These are phyloP conservation scores for Suillia variegata DNA, from an alignment of 2,888 invertebrate species.

Conservation along the genomic window DNA sequence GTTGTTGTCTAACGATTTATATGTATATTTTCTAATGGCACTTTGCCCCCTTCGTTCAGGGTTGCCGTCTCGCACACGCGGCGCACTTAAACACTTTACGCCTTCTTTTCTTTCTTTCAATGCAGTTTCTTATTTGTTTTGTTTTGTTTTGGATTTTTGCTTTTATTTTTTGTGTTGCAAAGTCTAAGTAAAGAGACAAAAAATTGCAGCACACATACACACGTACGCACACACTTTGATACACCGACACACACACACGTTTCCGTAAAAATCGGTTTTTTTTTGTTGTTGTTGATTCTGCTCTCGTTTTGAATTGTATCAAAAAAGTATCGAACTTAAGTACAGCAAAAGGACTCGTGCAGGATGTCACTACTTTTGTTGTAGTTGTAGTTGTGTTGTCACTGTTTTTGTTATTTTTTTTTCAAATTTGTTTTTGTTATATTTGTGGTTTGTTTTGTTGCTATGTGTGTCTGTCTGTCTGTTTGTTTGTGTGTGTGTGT, in stretches of 20 bases:
- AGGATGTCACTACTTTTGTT: neutral
- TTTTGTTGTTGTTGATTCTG: too few species aligned
- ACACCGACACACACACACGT: slow-evolving; percentile 6
- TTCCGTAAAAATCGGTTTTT: too few species aligned
- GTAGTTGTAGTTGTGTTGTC: neutral
- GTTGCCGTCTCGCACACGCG: too few species aligned
- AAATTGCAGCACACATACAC: neutral
- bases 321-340: neutral
- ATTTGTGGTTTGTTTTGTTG: too few species aligned
- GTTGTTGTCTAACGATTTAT: neutral
- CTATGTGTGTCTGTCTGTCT: too few species aligned
- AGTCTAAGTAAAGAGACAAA: neutral
- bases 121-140: neutral
- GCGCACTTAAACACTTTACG: too few species aligned
- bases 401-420: neutral
- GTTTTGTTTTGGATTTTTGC: neutral
- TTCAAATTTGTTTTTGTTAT: too few species aligned
- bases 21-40: neutral
- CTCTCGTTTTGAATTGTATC: neutral
- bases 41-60: neutral
- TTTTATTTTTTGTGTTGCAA: neutral
- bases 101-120: neutral
- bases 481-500: too few species aligned
- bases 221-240: neutral
- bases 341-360: neutral